These are phyloP conservation scores for Gymnocypris eckloni DNA, from an alignment of 2,797 vertebrate genomes.

Conservation along the genomic window DNA sequence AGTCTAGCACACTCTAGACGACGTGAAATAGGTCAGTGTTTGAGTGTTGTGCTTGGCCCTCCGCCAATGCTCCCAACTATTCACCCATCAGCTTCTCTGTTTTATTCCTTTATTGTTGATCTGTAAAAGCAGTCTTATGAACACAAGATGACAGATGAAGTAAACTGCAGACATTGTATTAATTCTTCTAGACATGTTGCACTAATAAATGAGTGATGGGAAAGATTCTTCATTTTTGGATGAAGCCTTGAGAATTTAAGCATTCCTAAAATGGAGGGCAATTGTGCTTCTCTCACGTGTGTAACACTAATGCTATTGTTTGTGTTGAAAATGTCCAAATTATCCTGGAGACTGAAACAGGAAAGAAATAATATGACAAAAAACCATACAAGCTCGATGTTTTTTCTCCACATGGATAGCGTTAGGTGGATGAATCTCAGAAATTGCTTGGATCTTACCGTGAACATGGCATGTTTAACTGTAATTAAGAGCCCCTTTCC, in stretches of 20 bases:
- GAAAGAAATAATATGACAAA: background rate
- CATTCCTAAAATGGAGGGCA: slow-evolving; percentile 17
- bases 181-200: background rate
- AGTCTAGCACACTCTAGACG: slow-evolving; percentile 12
- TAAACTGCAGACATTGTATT: slow-evolving; percentile 13
- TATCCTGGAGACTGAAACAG: background rate
- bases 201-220: background rate
- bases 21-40: slow-evolving; percentile 40
- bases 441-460: background rate
- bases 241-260: background rate
- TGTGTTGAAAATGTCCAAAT: background rate
- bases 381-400: slow-evolving; percentile 5
- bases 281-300: background rate
- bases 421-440: background rate
- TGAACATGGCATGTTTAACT: slow-evolving; percentile 12
- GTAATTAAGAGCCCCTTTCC: slow-evolving; percentile 7
- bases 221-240: background rate
- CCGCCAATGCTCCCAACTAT: slow-evolving; percentile 6
- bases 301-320: slow-evolving; percentile 26
- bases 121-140: slow-evolving; percentile 1
- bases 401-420: background rate
- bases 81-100: background rate
- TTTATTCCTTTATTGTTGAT: slow-evolving; percentile 20
- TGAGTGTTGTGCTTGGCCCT: slow-evolving; percentile 1
- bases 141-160: slow-evolving; percentile 14